Conservation (phyloP, 2,888 invertebrate species). For the Coelopa pilipes region DNA sequence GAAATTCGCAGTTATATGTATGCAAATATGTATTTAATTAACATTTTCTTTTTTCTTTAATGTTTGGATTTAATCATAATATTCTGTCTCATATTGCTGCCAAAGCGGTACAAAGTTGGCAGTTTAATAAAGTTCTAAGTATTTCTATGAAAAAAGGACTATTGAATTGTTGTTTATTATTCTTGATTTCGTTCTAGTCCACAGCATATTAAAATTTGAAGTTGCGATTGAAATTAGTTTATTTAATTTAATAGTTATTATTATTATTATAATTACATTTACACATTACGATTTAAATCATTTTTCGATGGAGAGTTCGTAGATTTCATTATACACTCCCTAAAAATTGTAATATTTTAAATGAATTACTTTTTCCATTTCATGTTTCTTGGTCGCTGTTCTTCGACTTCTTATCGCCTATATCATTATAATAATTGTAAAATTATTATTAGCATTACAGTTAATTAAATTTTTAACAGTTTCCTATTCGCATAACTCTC, state of each 20-base stretch:
- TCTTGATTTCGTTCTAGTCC: background rate
- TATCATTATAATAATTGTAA: constrained; percentile 18
- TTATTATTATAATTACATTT: constrained; percentile 32
- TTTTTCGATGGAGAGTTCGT: constrained; percentile 2
- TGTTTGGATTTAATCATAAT: too few relatives aligned
- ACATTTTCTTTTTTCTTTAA: background rate
- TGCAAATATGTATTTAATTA: background rate
- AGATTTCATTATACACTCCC: constrained; percentile 15
- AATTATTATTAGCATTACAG: constrained; percentile 26
- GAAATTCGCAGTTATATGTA: background rate
- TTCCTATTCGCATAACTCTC: constrained; percentile 20
- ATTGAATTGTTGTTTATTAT: background rate
- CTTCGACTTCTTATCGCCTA: constrained; percentile 24
- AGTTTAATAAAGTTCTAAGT: constrained; percentile 26
- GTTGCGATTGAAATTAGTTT: constrained; percentile 29
- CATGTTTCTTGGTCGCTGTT: constrained; percentile 20
- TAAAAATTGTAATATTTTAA: constrained; percentile 13
- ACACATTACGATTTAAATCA: constrained; percentile 24
- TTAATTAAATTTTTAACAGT: constrained; percentile 37
- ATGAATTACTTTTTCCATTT: constrained; percentile 20
- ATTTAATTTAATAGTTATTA: constrained; percentile 30
- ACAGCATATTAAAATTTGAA: background rate
- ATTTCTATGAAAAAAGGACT: constrained; percentile 4
- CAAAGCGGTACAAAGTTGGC: background rate
- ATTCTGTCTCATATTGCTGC: constrained; percentile 2